Evolutionary conservation across 2,888 invertebrate species (phyloP).

Genomic region (Liodrosophila aerea): DNA sequence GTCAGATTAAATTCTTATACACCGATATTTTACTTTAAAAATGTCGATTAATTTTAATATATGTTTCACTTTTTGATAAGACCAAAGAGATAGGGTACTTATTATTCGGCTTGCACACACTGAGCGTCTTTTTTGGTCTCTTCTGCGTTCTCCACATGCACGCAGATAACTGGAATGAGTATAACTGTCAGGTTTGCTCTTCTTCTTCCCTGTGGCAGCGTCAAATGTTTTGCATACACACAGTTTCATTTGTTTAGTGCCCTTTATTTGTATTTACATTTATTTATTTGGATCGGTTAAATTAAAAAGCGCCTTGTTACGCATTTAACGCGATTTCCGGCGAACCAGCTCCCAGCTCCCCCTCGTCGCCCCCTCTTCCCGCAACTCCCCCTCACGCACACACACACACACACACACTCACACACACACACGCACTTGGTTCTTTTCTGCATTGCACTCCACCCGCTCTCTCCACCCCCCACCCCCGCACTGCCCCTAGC

Average conservation of each 20-base stretch:
- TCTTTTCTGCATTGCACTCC: not conserved
- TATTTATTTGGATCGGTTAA: conserved; percentile 62
- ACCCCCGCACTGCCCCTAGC: not conserved
- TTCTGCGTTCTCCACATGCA: conserved; percentile 4
- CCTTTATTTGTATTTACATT: conserved; percentile 55
- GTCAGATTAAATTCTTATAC: too few species aligned
- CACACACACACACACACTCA: not conserved
- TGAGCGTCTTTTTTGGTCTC: not conserved
- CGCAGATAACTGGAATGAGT: conserved; percentile 38
- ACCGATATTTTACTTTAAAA: too few species aligned
- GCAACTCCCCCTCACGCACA: not conserved
- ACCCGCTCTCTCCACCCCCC: not conserved
- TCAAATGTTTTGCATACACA: conserved; percentile 69
- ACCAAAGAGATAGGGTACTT: conserved; percentile 10
- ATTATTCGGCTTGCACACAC: not conserved
- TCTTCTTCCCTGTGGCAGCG: conserved; percentile 15
- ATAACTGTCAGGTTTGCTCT: conserved; percentile 30
- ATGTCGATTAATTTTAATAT: too few species aligned
- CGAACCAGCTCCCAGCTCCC: conserved; percentile 16
- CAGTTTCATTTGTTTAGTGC: conserved; percentile 73
- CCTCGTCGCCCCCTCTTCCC: not conserved
- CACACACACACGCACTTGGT: not conserved
- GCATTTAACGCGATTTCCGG: conserved; percentile 75
- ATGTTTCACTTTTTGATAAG: too few species aligned
- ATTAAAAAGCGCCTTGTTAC: conserved; percentile 75